Conservation (phyloP, 2,888 invertebrate species). For the Cepaea hortensis region DNA sequence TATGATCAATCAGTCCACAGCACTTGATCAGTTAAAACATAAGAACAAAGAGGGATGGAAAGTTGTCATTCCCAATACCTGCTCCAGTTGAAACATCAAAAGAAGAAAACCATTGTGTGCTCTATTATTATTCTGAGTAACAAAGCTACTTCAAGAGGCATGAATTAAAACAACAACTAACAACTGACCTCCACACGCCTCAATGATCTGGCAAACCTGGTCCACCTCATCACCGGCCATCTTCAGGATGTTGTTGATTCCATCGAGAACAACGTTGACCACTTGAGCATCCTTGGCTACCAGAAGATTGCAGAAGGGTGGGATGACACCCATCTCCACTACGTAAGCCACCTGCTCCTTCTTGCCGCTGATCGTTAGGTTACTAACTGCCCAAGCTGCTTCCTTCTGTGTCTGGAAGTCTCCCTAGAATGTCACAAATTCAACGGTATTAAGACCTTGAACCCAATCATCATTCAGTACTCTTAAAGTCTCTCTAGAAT, state of each 20-base stretch:
- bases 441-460: not conserved
- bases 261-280: conserved; percentile 82
- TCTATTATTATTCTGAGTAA: not conserved
- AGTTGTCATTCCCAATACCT: too few relatives aligned
- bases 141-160: not conserved
- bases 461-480: too few relatives aligned
- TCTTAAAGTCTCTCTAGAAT: too few relatives aligned
- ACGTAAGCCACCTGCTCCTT: conserved; percentile 89
- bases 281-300: conserved; percentile 95
- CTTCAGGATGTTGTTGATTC: conserved; percentile 97
- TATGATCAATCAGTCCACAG: too few relatives aligned
- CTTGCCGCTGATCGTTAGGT: conserved; percentile 97
- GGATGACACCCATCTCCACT: conserved; percentile 92
- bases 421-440: conserved; percentile 77
- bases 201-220: conserved; percentile 86
- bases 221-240: conserved; percentile 88
- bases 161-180: not conserved
- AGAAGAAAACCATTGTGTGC: too few relatives aligned
- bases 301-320: conserved; percentile 95
- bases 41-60: too few relatives aligned
- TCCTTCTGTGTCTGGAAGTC: conserved; percentile 99
- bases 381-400: conserved; percentile 99
- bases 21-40: too few relatives aligned
- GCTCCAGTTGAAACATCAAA: too few relatives aligned
- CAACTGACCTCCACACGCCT: conserved; percentile 91